phyloP scores from a whole-genome alignment of 2,113 vertebrate species.

The Aspiorhynchus laticeps region DNA sequence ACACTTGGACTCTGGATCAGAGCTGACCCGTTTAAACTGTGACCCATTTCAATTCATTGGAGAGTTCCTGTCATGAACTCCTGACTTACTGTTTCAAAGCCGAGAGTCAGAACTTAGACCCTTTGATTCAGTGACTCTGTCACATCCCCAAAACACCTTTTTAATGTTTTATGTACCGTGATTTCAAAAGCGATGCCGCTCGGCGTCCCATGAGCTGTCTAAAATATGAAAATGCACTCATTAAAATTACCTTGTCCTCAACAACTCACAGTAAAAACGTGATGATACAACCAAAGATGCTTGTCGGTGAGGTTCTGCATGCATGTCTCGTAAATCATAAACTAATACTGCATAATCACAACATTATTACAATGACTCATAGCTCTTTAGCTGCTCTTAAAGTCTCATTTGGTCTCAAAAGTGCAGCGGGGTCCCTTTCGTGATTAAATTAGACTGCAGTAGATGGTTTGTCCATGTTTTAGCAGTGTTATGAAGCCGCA shows the following conservation, averaged over 20 bases:
- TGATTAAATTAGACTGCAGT: slow-evolving; percentile 18
- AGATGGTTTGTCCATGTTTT: not conserved
- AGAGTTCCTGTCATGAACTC: slow-evolving; percentile 6
- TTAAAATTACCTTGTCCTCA: slow-evolving; percentile 12
- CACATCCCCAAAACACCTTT: slow-evolving; percentile 26
- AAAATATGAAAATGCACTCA: slow-evolving; percentile 24
- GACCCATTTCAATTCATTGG: slow-evolving; percentile 22
- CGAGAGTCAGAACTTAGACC: slow-evolving; percentile 3
- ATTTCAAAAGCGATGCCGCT: slow-evolving; percentile 33
- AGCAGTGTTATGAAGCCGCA: not conserved
- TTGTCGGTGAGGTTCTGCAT: not conserved
- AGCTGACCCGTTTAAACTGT: slow-evolving; percentile 37
- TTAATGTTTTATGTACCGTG: slow-evolving; percentile 45
- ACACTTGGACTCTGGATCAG: slow-evolving; percentile 20
- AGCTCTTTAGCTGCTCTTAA: not conserved
- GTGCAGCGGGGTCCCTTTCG: not conserved
- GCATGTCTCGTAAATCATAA: not conserved
- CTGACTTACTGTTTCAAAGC: slow-evolving; percentile 25
- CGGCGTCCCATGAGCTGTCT: not conserved
- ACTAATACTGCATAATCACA: slow-evolving; percentile 16
- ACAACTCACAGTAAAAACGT: not conserved
- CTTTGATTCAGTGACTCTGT: slow-evolving; percentile 36
- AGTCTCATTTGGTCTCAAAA: slow-evolving; percentile 24
- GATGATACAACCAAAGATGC: not conserved
- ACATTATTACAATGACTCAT: slow-evolving; percentile 5